Percentiles rank a stretch among this genome's conserved stretches.
Conservation (phyloP, 2,888 invertebrate genomes). For the Drosophila barbarae region DNA sequence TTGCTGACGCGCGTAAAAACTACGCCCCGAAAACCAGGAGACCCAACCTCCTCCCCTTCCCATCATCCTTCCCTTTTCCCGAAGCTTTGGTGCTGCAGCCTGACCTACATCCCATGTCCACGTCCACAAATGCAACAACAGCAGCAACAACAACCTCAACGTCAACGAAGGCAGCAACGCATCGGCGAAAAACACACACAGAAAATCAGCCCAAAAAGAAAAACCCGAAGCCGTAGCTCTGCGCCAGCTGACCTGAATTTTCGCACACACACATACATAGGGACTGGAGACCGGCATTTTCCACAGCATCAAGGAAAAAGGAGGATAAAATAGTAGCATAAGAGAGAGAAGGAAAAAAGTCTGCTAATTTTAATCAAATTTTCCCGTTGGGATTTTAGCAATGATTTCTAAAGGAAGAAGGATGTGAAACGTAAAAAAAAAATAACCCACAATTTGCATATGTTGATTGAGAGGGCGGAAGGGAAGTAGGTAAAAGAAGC, state of each 20-base stretch:
- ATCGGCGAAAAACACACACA: slow-evolving; percentile 17
- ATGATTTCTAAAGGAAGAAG: slow-evolving; percentile 6
- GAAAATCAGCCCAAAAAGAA: slow-evolving; percentile 22
- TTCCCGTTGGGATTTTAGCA: slow-evolving; percentile 34
- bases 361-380: slow-evolving; percentile 64
- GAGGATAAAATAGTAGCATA: background rate
- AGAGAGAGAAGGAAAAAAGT: background rate
- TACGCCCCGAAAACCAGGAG: slow-evolving; percentile 54
- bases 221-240: slow-evolving; percentile 34
- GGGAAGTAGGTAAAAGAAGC: background rate
- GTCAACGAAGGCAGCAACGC: slow-evolving; percentile 20
- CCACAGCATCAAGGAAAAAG: slow-evolving; percentile 15
- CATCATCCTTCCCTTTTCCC: background rate
- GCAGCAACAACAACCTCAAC: slow-evolving; percentile 8
- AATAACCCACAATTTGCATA: slow-evolving; percentile 37
- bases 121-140: slow-evolving; percentile 31
- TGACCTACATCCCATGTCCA: slow-evolving; percentile 32
- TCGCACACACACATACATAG: slow-evolving; percentile 25
- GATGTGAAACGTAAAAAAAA: slow-evolving; percentile 9
- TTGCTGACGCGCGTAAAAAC: slow-evolving; percentile 72
- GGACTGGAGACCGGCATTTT: slow-evolving; percentile 40
- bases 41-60: background rate
- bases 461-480: slow-evolving; percentile 20
- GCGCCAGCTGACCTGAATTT: slow-evolving; percentile 67
- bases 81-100: slow-evolving; percentile 22